Percentiles rank a stretch among this genome's conserved stretches.
These are phyloP conservation scores for Ceratoteleas bidentatus DNA, from an alignment of 1,140 invertebrate genomes.

Conservation along the genomic window DNA sequence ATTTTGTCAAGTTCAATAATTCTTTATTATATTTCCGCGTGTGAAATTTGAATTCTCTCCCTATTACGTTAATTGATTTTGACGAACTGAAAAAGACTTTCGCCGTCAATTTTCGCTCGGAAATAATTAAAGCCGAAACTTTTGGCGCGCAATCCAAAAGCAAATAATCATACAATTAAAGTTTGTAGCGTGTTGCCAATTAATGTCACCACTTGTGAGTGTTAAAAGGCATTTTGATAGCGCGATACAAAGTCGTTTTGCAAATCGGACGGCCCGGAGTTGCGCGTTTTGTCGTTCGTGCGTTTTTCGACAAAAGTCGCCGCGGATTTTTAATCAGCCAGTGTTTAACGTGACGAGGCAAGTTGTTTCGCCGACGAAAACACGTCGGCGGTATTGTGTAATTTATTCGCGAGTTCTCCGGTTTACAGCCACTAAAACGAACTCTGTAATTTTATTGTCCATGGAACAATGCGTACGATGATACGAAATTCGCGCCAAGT, in stretches of 20 bases:
- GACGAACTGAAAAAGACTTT: not conserved
- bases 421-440: slow-evolving; percentile 13
- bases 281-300: not conserved
- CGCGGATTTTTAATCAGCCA: not conserved
- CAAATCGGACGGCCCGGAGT: not conserved
- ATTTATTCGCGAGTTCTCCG: slow-evolving; percentile 24
- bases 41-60: not conserved
- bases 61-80: not conserved
- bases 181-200: not conserved
- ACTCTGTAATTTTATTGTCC: slow-evolving; percentile 9
- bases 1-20: too few relatives aligned
- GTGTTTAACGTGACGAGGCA: not conserved
- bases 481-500: slow-evolving; percentile 4
- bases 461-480: slow-evolving; percentile 5
- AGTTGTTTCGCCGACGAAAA: slow-evolving; percentile 4
- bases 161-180: not conserved
- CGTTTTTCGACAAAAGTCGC: not conserved
- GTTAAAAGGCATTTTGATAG: too few relatives aligned
- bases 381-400: slow-evolving; percentile 12
- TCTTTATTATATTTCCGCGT: too few relatives aligned
- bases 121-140: not conserved
- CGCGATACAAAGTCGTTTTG: too few relatives aligned
- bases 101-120: not conserved
- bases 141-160: not conserved
- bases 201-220: not conserved